Evolutionary conservation across 2,113 vertebrate genomes (phyloP).

Genomic region (Myocastor coypus): DNA sequence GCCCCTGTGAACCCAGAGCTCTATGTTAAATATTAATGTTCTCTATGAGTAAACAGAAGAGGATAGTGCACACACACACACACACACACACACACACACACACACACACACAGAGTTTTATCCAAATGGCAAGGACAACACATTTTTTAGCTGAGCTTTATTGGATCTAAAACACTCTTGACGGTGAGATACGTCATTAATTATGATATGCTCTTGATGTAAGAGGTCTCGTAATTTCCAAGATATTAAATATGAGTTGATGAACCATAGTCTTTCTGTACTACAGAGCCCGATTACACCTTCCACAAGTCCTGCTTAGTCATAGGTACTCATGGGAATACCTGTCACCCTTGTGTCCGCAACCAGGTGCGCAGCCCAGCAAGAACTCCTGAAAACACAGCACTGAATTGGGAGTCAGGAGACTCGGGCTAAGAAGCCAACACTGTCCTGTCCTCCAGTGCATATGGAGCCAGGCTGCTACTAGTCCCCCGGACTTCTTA

Average conservation of each 20-base stretch:
- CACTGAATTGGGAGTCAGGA: background rate
- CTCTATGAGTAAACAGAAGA: background rate
- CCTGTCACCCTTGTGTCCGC: background rate
- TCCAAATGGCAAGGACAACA: background rate
- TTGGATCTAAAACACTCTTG: background rate
- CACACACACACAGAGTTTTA: background rate
- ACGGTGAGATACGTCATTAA: background rate
- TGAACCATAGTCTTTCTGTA: background rate
- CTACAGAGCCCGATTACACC: background rate
- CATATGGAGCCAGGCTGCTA: background rate
- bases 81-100: background rate
- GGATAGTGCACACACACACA: no score
- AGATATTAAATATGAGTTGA: background rate
- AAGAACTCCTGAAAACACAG: background rate
- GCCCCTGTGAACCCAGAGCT: background rate
- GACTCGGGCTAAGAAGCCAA: background rate
- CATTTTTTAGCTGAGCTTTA: background rate
- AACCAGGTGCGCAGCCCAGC: background rate
- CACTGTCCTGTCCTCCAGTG: background rate
- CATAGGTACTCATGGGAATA: background rate
- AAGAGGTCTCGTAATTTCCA: constrained; percentile 2
- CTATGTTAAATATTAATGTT: background rate
- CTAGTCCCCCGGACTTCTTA: no score
- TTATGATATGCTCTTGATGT: background rate
- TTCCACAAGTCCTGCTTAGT: background rate